These are phyloP conservation scores for Sinonovacula constricta DNA, from an alignment of 1,140 invertebrate species.

Conservation along the genomic window DNA sequence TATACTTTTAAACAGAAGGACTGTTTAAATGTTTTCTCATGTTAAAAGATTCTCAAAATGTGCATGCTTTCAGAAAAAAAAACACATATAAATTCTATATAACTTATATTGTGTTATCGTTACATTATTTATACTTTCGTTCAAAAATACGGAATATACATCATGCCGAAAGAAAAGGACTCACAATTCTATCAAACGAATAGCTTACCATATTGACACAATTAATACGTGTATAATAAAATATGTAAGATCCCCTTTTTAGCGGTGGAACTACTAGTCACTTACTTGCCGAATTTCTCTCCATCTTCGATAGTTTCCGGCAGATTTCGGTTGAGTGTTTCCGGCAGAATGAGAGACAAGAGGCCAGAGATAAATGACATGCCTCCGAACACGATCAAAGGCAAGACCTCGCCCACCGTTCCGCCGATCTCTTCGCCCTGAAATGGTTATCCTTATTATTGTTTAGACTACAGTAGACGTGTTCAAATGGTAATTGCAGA, in stretches of 20 bases:
- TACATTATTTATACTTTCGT: too few species aligned
- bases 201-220: too few species aligned
- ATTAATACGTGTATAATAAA: background rate
- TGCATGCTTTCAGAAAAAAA: too few species aligned
- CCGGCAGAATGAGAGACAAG: slow-evolving; percentile 80
- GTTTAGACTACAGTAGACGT: background rate
- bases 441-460: too few species aligned
- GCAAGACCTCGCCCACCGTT: slow-evolving; percentile 61
- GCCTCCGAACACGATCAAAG: slow-evolving; percentile 82
- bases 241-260: background rate
- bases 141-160: too few species aligned
- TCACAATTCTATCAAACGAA: too few species aligned
- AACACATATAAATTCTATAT: too few species aligned
- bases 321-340: slow-evolving; percentile 81
- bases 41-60: too few species aligned
- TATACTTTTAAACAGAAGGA: too few species aligned
- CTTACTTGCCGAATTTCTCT: slow-evolving; percentile 32
- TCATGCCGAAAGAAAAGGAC: too few species aligned
- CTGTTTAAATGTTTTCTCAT: too few species aligned
- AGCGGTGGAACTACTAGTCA: background rate
- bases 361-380: slow-evolving; percentile 80
- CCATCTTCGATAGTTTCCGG: slow-evolving; percentile 81
- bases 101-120: too few species aligned
- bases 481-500: background rate
- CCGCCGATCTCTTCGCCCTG: slow-evolving; percentile 16